Conservation (phyloP, 35 echinoderm and acorn worm genomes). For the Lytechinus variegatus region DNA sequence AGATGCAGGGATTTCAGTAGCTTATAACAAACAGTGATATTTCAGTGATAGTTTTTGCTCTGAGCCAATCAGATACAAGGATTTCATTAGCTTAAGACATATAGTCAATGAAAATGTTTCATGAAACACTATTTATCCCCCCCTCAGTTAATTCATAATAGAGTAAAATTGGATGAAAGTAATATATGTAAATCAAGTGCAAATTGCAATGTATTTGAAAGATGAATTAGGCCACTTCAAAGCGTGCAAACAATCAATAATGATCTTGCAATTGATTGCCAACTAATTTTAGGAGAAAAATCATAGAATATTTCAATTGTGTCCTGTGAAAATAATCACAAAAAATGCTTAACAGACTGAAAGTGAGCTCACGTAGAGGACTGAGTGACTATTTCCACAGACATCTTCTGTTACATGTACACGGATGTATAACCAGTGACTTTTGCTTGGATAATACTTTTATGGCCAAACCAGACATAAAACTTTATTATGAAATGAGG, state of each 20-base stretch:
- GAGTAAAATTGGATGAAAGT: no score
- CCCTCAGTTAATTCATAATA: no score
- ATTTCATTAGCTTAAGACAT: no score
- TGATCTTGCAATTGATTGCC: neutral
- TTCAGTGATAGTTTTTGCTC: no score
- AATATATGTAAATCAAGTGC: no score
- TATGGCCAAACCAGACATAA: neutral
- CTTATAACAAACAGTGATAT: no score
- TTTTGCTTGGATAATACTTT: neutral
- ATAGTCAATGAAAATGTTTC: no score
- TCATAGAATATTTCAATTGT: neutral
- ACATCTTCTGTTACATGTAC: neutral
- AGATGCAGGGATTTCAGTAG: no score
- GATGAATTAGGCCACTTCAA: neutral
- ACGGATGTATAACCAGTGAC: neutral
- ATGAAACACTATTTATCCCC: no score
- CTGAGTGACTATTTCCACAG: neutral
- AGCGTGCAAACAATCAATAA: neutral
- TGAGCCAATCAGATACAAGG: no score
- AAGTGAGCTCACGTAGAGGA: neutral
- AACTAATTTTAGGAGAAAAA: neutral
- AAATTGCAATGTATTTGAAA: no score
- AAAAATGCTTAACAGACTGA: neutral
- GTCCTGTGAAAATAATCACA: neutral
- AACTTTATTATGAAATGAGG: neutral